phyloP scores from a whole-genome alignment of 2,113 vertebrate species.

The Regulus satrapa region DNA sequence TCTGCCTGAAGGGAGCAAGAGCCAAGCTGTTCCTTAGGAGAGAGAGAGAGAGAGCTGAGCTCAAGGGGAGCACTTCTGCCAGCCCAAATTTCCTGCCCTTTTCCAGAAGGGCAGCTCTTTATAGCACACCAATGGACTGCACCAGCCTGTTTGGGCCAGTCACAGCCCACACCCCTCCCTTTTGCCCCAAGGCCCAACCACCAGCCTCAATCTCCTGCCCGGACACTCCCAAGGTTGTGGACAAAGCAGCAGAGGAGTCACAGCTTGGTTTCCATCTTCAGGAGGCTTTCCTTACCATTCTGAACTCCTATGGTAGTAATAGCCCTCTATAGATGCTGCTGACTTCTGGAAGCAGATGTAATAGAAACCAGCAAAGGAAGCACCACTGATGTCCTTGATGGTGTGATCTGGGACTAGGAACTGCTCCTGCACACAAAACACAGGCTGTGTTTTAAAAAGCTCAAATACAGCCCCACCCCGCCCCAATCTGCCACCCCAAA shows the following conservation, averaged over 20 bases:
- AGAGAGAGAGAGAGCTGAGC: neutral
- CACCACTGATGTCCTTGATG: conserved; percentile 98
- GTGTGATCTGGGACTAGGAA: conserved; percentile 98
- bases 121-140: neutral
- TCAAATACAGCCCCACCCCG: neutral
- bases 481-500: neutral
- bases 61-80: neutral
- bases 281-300: conserved; percentile 83
- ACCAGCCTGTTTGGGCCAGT: neutral
- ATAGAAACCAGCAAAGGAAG: conserved; percentile 98
- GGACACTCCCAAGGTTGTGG: neutral
- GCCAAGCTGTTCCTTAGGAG: neutral
- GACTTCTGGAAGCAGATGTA: conserved; percentile 99
- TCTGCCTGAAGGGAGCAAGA: neutral
- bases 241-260: neutral
- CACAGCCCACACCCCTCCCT: rapidly evolving
- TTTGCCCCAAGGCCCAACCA: neutral
- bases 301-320: conserved; percentile 97
- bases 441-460: neutral
- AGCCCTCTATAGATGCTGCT: conserved; percentile 95
- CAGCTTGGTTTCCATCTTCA: neutral
- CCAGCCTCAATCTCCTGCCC: neutral
- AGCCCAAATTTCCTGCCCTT: neutral
- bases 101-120: neutral
- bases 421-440: conserved; percentile 80